A percentile compares a stretch with the other conserved stretches of the same genome.
Evolutionary conservation across 2,888 invertebrate genomes (phyloP).

Genomic region (Iselma pallidipennis): DNA sequence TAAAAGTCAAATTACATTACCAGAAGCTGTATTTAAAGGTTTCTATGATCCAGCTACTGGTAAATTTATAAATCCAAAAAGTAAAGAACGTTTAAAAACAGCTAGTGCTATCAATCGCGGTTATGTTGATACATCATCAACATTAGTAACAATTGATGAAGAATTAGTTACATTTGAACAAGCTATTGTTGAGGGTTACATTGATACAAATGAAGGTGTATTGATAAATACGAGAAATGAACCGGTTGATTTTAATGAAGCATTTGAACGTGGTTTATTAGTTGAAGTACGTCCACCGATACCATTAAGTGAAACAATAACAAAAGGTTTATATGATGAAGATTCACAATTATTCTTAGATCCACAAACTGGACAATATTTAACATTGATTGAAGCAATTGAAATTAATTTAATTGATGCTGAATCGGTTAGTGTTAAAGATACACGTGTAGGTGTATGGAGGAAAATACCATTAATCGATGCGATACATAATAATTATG

Average conservation of each 20-base stretch:
- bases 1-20: conserved; percentile 80
- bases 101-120: conserved; percentile 84
- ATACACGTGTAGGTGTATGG: conserved; percentile 74
- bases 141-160: conserved; percentile 81
- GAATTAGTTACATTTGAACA: conserved; percentile 81
- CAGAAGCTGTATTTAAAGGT: conserved; percentile 91
- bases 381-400: conserved; percentile 83
- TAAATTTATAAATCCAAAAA: conserved; percentile 77
- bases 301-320: conserved; percentile 78
- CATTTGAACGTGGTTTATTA: conserved; percentile 80
- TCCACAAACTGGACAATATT: conserved; percentile 75
- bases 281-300: conserved; percentile 82
- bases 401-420: conserved; percentile 80
- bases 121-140: conserved; percentile 81
- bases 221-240: conserved; percentile 63
- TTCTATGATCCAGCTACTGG: conserved; percentile 85
- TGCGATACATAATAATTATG: conserved; percentile 75
- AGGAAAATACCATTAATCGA: conserved; percentile 78
- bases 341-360: conserved; percentile 81
- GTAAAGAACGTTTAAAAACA: conserved; percentile 78
- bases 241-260: conserved; percentile 78
- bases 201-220: conserved; percentile 76
- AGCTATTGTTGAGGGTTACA: conserved; percentile 76
- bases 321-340: conserved; percentile 79
- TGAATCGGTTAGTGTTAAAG: conserved; percentile 80